phyloP scores from a whole-genome alignment of 2,888 invertebrate genomes.

The Pecten maximus region DNA sequence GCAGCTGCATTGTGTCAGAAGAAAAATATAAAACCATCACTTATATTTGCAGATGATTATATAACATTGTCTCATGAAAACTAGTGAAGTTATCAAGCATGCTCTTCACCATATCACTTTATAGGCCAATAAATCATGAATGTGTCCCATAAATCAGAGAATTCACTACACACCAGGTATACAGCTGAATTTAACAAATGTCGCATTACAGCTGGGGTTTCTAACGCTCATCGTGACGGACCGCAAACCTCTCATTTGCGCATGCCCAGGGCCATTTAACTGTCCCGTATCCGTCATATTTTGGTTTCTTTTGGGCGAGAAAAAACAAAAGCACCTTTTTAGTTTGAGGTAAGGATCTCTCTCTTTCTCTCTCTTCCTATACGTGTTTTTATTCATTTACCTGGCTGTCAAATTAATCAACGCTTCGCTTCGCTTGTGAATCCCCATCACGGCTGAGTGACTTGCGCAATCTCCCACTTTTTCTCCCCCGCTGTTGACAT shows the following conservation, averaged over 20 bases:
- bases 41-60: constrained; percentile 26
- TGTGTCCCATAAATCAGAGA: not conserved
- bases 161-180: not conserved
- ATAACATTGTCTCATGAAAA: not conserved
- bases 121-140: constrained; percentile 9
- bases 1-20: constrained; percentile 5
- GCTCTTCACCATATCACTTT: constrained; percentile 17
- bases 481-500: not conserved
- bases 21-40: constrained; percentile 26
- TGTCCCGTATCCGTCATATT: constrained; percentile 23
- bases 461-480: not conserved
- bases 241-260: not conserved
- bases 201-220: not conserved
- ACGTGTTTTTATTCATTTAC: not conserved
- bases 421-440: not conserved
- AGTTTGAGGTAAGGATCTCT: not conserved
- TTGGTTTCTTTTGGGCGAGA: constrained; percentile 11
- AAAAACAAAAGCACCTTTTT: constrained; percentile 28
- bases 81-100: constrained; percentile 21
- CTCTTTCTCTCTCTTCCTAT: too few species aligned
- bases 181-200: constrained; percentile 22
- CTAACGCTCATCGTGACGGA: not conserved
- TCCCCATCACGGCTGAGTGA: not conserved
- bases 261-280: not conserved
- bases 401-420: not conserved